Conservation (phyloP, 2,888 invertebrate genomes). For the Nematopogon swammerdamellus region DNA sequence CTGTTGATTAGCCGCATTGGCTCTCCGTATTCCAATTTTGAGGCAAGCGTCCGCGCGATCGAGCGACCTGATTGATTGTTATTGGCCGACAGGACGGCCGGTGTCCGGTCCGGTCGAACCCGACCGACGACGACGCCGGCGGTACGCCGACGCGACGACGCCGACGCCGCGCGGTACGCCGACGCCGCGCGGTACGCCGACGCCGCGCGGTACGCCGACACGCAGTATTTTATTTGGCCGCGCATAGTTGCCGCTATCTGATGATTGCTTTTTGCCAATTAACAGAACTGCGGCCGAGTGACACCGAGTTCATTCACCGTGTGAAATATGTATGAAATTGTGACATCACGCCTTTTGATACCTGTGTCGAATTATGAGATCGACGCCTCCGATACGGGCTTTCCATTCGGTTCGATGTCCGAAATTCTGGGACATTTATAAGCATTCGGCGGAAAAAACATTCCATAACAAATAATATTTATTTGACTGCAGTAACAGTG, state of each 20-base stretch:
- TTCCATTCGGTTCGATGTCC: too few species aligned
- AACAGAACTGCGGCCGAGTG: conserved; percentile 51
- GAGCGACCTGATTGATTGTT: conserved; percentile 38
- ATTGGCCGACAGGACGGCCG: conserved; percentile 16
- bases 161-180: neutral
- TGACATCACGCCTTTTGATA: conserved; percentile 9
- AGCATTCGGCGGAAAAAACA: too few species aligned
- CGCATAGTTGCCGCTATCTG: conserved; percentile 47
- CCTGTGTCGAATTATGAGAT: neutral
- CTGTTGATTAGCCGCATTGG: conserved; percentile 31
- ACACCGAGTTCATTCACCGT: conserved; percentile 51
- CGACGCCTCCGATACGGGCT: neutral
- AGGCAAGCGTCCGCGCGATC: conserved; percentile 21
- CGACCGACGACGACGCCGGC: too few species aligned
- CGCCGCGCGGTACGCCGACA: conserved; percentile 1
- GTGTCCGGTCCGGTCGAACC: too few species aligned
- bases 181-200: neutral
- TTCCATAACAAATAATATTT: too few species aligned
- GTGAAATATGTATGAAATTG: conserved; percentile 52
- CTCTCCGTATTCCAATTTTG: conserved; percentile 40
- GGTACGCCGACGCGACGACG: too few species aligned
- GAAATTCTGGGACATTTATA: too few species aligned
- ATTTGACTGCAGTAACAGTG: too few species aligned
- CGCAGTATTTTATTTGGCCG: conserved; percentile 2
- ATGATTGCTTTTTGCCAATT: conserved; percentile 59